Base-by-base conservation (phyloP, 2,888 invertebrate species). In the Byasa hedistus region DNA sequence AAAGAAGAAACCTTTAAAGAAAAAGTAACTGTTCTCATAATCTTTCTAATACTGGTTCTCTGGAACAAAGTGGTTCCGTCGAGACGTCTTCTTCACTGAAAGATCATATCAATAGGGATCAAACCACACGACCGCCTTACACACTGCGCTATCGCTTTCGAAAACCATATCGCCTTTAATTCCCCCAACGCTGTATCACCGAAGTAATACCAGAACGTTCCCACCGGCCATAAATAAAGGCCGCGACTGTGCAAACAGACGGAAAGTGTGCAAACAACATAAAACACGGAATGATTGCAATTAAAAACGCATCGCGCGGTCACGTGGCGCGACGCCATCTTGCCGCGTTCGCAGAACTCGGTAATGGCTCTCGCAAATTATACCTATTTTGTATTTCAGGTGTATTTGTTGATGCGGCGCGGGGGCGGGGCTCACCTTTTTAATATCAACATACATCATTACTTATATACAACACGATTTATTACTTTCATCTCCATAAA, bases 261-360 rank as follows among this genome's bases (percentile, higher is more conserved):
- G 82, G 84, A 85, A 86, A 87, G 86, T 83, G 82, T 76, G 83
- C 85, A 91, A 90, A 90, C 90, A 91, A 87, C 89, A 89, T 91
- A 91, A 91, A 91, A 90, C 90, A 91, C 87, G 85, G 83, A 89
- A 91, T 88, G 89, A 90, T 91, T 90, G 89, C 90, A 91, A 89
- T 91, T 91, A 91, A 89, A 91, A 91, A 91, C 88, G 89, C 89
- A 89, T 89, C 87, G 87, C 76, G 76, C 73, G 86, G 85, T 82
- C 89, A 84, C 88, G 87, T 85, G 87, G 76, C 83, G 71, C 74
- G 76, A 71, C 79, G 90, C 89, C 90, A 89, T 90, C 85, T 89
- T 89, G 83, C 69, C 75, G 70, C 71, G 71, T 69, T 69, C 64
- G 67, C 67, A 54, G 64, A 65, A 78, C 75, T 75, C 79, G 76